Percentiles rank a stretch among this genome's conserved stretches.
Evolutionary conservation across 2,888 invertebrate species (phyloP).

Genomic region (Euplagia quadripunctaria): DNA sequence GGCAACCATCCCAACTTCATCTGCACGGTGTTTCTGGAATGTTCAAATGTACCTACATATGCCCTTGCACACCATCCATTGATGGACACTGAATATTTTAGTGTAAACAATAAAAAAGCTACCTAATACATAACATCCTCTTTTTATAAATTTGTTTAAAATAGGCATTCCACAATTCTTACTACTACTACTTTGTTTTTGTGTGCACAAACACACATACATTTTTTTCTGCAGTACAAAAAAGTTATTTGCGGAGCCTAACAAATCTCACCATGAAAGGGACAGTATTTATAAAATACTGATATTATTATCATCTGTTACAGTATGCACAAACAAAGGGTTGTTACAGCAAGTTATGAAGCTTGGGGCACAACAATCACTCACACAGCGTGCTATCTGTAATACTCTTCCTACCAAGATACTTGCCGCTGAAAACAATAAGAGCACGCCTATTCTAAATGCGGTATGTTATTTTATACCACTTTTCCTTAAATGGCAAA

Average conservation of each 20-base stretch:
- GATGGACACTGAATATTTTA: too few relatives aligned
- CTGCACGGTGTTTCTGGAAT: too few relatives aligned
- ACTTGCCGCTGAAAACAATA: slow-evolving; percentile 57
- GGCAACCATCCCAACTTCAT: too few relatives aligned
- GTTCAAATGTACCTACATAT: too few relatives aligned
- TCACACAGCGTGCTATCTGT: slow-evolving; percentile 55
- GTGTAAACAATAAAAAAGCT: too few relatives aligned
- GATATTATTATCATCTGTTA: slow-evolving; percentile 23
- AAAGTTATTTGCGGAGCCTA: too few relatives aligned
- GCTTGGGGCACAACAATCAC: slow-evolving; percentile 64
- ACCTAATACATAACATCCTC: neutral
- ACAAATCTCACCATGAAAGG: too few relatives aligned
- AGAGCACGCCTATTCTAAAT: slow-evolving; percentile 69
- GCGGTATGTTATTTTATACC: slow-evolving; percentile 62
- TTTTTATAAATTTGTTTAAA: neutral
- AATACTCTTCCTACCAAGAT: slow-evolving; percentile 57
- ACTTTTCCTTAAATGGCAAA: neutral
- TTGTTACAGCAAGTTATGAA: slow-evolving; percentile 71
- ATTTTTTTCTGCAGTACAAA: too few relatives aligned
- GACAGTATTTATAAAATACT: neutral
- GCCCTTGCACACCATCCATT: too few relatives aligned
- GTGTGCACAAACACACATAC: too few relatives aligned
- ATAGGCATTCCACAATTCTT: neutral
- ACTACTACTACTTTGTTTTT: neutral
- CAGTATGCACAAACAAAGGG: slow-evolving; percentile 69